These are phyloP conservation scores for Enchytraeus crypticus DNA, from an alignment of 2,888 invertebrate genomes.

Conservation along the genomic window DNA sequence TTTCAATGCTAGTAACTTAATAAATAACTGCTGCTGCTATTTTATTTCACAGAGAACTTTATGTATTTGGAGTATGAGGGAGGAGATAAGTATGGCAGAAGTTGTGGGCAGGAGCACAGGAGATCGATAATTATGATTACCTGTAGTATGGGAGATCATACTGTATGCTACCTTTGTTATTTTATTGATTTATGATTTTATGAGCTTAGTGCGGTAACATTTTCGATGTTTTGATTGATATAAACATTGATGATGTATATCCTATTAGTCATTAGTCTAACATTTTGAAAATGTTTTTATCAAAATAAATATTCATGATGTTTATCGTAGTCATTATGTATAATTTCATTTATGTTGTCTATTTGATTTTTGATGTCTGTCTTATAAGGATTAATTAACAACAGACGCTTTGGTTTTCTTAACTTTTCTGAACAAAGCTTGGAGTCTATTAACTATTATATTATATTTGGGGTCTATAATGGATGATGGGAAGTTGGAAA, in stretches of 20 bases:
- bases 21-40: not conserved
- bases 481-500: not conserved
- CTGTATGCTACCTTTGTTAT: conserved; percentile 6
- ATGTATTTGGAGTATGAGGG: conserved; percentile 32
- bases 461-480: not conserved
- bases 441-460: too few species aligned
- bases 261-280: too few species aligned
- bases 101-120: conserved; percentile 27
- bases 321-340: not conserved
- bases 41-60: conserved; percentile 32
- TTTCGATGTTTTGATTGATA: too few species aligned
- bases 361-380: not conserved
- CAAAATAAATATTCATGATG: too few species aligned
- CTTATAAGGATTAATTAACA: too few species aligned
- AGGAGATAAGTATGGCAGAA: conserved; percentile 26
- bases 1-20: too few species aligned
- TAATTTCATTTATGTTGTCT: not conserved
- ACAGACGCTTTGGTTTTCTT: too few species aligned
- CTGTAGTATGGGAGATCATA: conserved; percentile 26
- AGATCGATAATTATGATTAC: conserved; percentile 33
- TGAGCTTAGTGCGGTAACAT: too few species aligned
- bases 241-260: too few species aligned
- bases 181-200: too few species aligned
- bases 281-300: too few species aligned
- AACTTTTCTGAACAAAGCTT: too few species aligned